phyloP scores from a whole-genome alignment of 2,888 invertebrate genomes.

The Bombylius discolor region DNA sequence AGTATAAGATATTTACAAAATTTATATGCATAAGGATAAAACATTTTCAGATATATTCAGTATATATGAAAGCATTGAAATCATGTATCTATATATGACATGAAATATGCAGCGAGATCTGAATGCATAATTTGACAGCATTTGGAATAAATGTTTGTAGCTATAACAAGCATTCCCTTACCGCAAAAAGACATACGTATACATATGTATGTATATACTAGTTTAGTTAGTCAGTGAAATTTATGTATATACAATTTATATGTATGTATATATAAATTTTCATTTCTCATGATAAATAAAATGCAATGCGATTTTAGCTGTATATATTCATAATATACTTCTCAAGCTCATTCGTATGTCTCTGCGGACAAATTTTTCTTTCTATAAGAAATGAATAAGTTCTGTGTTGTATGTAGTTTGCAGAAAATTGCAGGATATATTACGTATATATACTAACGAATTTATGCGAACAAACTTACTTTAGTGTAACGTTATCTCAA shows the following conservation, averaged over 20 bases:
- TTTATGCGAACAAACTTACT: not conserved
- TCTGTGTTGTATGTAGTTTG: not conserved
- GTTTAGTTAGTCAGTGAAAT: too few relatives aligned
- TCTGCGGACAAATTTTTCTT: not conserved
- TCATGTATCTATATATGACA: not conserved
- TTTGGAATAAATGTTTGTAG: not conserved
- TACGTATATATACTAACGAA: not conserved
- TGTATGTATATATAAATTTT: too few relatives aligned
- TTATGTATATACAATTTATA: too few relatives aligned
- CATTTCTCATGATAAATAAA: not conserved
- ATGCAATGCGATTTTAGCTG: not conserved
- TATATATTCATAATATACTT: too few relatives aligned
- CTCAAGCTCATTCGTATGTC: not conserved
- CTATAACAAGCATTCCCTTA: not conserved
- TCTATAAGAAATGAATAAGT: too few relatives aligned
- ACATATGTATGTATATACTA: too few relatives aligned
- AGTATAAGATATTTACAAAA: too few relatives aligned
- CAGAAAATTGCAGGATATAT: not conserved
- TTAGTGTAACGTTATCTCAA: not conserved
- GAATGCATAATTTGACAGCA: conserved; percentile 7
- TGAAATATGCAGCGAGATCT: conserved; percentile 1
- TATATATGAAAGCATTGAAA: too few relatives aligned
- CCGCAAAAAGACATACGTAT: too few relatives aligned
- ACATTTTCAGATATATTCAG: too few relatives aligned
- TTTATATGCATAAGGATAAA: too few relatives aligned